phyloP scores from a whole-genome alignment of 1,140 invertebrate genomes.

The Eueides isabella region DNA sequence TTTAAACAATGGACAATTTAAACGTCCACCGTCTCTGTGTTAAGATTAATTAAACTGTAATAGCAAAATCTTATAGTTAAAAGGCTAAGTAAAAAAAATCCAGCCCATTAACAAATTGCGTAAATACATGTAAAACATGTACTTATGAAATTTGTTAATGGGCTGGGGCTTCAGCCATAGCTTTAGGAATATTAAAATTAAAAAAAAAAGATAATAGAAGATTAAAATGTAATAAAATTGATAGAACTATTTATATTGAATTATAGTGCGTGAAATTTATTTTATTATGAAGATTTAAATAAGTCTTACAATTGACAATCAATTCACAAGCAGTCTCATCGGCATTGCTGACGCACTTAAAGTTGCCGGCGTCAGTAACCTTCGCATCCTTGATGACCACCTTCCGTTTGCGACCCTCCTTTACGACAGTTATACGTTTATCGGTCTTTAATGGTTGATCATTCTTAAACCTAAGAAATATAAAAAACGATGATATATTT shows the following conservation, averaged over 20 bases:
- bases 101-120: no score
- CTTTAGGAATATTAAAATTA: no score
- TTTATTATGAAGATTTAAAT: not conserved
- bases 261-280: not conserved
- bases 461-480: slow-evolving; percentile 86
- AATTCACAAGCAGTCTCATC: slow-evolving; percentile 96
- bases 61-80: not conserved
- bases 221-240: no score
- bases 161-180: no score
- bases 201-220: no score
- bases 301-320: slow-evolving; percentile 93
- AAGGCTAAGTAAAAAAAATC: no score
- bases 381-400: slow-evolving; percentile 96
- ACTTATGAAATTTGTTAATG: no score
- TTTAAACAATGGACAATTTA: slow-evolving; percentile 44
- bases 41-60: not conserved
- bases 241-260: no score
- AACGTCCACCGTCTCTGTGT: slow-evolving; percentile 13
- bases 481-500: not conserved
- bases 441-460: slow-evolving; percentile 93
- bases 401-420: slow-evolving; percentile 96
- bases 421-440: slow-evolving; percentile 91
- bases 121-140: no score
- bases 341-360: slow-evolving; percentile 94
- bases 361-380: slow-evolving; percentile 95